phyloP scores from a whole-genome alignment of 2,113 vertebrate genomes.

The Poeciliopsis prolifica region DNA sequence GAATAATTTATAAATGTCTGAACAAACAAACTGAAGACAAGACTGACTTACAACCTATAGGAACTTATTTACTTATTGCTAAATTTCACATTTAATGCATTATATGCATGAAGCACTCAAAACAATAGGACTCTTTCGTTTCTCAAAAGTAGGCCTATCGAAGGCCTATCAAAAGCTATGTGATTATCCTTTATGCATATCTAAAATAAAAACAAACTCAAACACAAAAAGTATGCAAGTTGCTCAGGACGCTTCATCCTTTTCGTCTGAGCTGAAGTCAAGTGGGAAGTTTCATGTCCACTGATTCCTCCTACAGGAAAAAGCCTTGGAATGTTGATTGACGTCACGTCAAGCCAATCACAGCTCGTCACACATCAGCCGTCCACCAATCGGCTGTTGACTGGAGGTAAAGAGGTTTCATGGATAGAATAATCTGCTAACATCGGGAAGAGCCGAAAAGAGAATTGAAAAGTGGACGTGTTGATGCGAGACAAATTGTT shows the following conservation, averaged over 20 bases:
- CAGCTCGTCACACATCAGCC: accelerated
- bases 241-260: neutral
- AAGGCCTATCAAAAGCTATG: neutral
- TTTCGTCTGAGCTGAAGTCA: slow-evolving; percentile 66
- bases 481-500: slow-evolving; percentile 18
- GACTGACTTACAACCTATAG: too few species aligned
- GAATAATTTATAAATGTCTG: too few species aligned
- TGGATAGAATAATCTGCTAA: slow-evolving; percentile 66
- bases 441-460: slow-evolving; percentile 47
- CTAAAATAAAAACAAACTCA: neutral
- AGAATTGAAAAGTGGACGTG: slow-evolving; percentile 41
- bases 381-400: slow-evolving; percentile 62
- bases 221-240: neutral
- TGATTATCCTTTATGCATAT: neutral
- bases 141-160: too few species aligned
- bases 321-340: slow-evolving; percentile 56
- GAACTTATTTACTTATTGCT: too few species aligned
- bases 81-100: too few species aligned
- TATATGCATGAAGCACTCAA: too few species aligned
- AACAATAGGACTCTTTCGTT: too few species aligned
- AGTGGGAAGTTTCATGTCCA: slow-evolving; percentile 48
- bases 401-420: slow-evolving; percentile 23
- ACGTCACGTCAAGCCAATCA: slow-evolving; percentile 59
- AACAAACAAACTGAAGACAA: too few species aligned
- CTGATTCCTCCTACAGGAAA: slow-evolving; percentile 30